Evolutionary conservation across 2,888 invertebrate genomes (phyloP), one percentile per base, ranked within the genome.

Genomic region (Cylloceria caligata): DNA sequence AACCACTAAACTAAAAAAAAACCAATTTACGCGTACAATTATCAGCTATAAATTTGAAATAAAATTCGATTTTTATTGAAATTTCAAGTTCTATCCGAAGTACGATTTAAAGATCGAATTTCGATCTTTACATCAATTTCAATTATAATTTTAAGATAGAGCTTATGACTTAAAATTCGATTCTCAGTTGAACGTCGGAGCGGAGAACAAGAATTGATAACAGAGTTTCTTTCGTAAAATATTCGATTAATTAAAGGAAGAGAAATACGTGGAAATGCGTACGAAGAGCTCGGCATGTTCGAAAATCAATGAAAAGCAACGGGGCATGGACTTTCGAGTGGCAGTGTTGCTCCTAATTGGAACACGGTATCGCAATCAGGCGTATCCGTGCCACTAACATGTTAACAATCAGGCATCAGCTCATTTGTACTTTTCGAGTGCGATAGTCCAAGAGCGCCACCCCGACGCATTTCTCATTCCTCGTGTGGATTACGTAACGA

Each of bases 311-410:
- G 60, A 24, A 24, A 21, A 64, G 34, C 60, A 21, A n/a, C 34
- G 36, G 21, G 36, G 42, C 34, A 36, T 19, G 5, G 47, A 7
- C 24, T 21, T 19, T 49, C 49, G 27, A 57, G 2, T 2, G 21
- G 11, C 64, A 21, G 42, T 36, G 64, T 4, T 42, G 24, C 42
- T 21, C 24, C 64, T 72, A 72, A 72, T 72, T 72, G 72, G 72
- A 72, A 72, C 72, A 72, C 72, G 47, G 72, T 72, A 72, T 72
- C 72, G 60, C 60, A 72, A 72, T 72, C 72, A 72, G 60, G 72
- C 72, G 60, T 60, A 60, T 60, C 72, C 30, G 45, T 57, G 72
- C 72, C 72, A 24, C 34, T 21, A 30, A 60, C 60, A 45, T 72
- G 72, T 72, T 72, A 72, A 72, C 72, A 72, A 72, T 72, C 72